Percentiles rank a stretch among this genome's conserved stretches.
Evolutionary conservation across 2,888 invertebrate genomes (phyloP).

Genomic region (Octodonta nipae): DNA sequence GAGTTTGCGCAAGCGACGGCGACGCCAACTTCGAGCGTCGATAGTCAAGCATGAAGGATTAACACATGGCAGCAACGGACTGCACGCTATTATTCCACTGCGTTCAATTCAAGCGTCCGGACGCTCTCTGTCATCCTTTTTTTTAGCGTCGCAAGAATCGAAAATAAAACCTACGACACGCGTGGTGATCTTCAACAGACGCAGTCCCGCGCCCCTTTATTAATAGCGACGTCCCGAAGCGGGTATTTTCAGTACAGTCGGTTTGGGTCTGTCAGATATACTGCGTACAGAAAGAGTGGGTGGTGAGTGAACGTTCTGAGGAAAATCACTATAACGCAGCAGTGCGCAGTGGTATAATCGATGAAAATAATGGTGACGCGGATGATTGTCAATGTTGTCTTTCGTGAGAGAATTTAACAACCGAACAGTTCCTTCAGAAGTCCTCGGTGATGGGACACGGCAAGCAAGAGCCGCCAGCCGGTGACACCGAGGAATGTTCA

Average conservation of each 20-base stretch:
- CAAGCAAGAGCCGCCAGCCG: slow-evolving; percentile 22
- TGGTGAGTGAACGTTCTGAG: slow-evolving; percentile 11
- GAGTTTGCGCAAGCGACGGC: slow-evolving; percentile 13
- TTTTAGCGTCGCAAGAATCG: slow-evolving; percentile 21
- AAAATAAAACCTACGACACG: slow-evolving; percentile 20
- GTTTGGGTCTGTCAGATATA: slow-evolving; percentile 3
- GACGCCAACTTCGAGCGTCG: slow-evolving; percentile 4
- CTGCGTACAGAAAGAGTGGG: neutral
- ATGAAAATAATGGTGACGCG: neutral
- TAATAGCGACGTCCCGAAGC: slow-evolving; percentile 20
- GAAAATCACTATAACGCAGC: neutral
- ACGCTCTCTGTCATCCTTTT: slow-evolving; percentile 17
- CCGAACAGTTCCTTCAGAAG: slow-evolving; percentile 10
- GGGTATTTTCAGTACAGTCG: slow-evolving; percentile 17
- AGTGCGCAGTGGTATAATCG: neutral
- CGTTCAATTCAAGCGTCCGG: slow-evolving; percentile 16
- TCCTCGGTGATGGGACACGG: slow-evolving; percentile 29
- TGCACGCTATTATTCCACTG: slow-evolving; percentile 15
- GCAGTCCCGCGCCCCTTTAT: slow-evolving; percentile 22
- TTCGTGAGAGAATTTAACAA: slow-evolving; percentile 13
- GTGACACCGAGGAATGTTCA: slow-evolving; percentile 58
- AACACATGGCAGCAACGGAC: slow-evolving; percentile 13
- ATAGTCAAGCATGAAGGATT: slow-evolving; percentile 8
- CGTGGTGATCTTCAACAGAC: slow-evolving; percentile 13
- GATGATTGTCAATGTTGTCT: slow-evolving; percentile 6